Evolutionary conservation across 2,113 vertebrate species (phyloP).

Genomic region (Lontra canadensis): DNA sequence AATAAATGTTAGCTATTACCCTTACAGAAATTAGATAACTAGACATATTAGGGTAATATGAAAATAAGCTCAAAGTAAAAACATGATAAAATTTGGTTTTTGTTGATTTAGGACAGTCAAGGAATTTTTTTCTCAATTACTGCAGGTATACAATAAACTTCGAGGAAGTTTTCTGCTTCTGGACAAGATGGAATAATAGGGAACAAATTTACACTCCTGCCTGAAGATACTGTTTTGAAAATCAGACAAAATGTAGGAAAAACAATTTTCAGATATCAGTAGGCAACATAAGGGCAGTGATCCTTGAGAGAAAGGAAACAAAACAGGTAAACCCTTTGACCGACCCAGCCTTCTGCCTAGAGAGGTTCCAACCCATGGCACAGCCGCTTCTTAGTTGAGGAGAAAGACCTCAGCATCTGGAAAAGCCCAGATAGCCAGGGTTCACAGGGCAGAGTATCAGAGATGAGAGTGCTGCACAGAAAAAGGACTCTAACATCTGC

Average conservation of each 20-base stretch:
- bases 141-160: not conserved
- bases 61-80: not conserved
- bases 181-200: not conserved
- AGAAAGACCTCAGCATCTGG: not conserved
- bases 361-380: not conserved
- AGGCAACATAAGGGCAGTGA: not conserved
- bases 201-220: not conserved
- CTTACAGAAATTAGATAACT: not conserved
- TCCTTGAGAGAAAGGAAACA: not conserved
- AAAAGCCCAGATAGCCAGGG: not conserved
- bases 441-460: not conserved
- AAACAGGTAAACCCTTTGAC: not conserved
- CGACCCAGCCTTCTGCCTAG: not conserved
- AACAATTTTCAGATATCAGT: not conserved
- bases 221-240: not conserved
- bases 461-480: not conserved
- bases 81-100: not conserved
- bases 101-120: not conserved
- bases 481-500: not conserved
- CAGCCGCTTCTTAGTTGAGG: not conserved
- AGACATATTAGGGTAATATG: not conserved
- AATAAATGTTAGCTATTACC: not conserved
- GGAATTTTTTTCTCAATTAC: conserved; percentile 9
- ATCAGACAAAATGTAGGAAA: not conserved
- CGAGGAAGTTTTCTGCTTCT: not conserved